phyloP scores from a whole-genome alignment of 2,797 vertebrate genomes.

The Lacerta bilineata region DNA sequence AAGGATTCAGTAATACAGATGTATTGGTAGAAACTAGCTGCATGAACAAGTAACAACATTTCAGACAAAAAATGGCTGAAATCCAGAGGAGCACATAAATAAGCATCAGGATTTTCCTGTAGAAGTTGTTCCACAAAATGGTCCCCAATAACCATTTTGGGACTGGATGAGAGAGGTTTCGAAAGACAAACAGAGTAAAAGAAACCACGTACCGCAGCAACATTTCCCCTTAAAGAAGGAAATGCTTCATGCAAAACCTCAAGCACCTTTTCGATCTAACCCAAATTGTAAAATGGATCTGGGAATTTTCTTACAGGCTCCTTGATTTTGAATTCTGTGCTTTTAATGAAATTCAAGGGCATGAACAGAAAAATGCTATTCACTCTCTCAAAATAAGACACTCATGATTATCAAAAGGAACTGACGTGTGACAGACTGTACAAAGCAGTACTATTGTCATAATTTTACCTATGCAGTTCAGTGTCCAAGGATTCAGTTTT shows the following conservation, averaged over 20 bases:
- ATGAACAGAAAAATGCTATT: not conserved
- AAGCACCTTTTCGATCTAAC: not conserved
- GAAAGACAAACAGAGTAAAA: not conserved
- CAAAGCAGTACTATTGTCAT: constrained; percentile 12
- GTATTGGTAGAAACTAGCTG: not conserved
- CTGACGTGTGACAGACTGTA: not conserved
- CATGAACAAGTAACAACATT: not conserved
- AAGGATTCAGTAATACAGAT: not conserved
- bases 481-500: not conserved
- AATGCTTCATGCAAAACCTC: not conserved
- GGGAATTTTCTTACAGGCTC: not conserved
- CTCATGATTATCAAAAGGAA: not conserved
- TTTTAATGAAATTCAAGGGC: constrained; percentile 5
- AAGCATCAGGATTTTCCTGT: not conserved
- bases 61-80: not conserved
- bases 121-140: not conserved
- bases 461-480: not conserved
- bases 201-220: not conserved
- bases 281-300: not conserved
- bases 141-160: not conserved
- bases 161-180: not conserved
- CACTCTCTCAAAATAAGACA: not conserved
- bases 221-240: not conserved
- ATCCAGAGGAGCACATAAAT: not conserved
- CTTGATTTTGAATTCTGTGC: constrained; percentile 1